Base-by-base conservation (phyloP, 1,140 invertebrate species). In the Camponotus pennsylvanicus region DNA sequence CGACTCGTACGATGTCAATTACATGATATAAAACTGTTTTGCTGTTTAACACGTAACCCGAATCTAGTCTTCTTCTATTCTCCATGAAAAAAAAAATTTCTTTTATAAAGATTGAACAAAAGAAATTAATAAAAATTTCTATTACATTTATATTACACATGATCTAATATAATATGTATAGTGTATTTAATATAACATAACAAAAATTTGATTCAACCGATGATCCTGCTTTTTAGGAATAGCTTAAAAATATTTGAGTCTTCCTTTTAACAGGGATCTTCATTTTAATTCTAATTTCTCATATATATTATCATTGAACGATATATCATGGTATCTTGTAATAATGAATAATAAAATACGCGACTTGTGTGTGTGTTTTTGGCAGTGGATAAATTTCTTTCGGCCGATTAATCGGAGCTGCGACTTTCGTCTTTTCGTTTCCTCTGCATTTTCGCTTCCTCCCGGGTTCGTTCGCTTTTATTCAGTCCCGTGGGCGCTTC, bases 391-490 rank as follows among this genome's bases (percentile, higher is more conserved):
- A 61, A 83, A 83, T 73, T 83, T 75, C 32, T 32, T 27, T 37
- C 55, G 27, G 9, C 11, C 34, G n/a, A 34, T 21, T 52, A 42
- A 59, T 40, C 71, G 8, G 71, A 42, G 37, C 52, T 21, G 21
- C 0, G 79, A 49, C 55, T 73, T 52, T 73, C 37, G 52, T 45
- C 27, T 45, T 78, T 78, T 70, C 69, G 55, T 18, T 34, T 49
- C 55, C 21, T 79, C 40, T 40, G 42, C 64, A 67, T 67, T 86
- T 40, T 82, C 61, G 40, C 59, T 5, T 78, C 63, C 37, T 45
- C 45, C 21, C 42, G 40, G 37, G 78, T 71, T 61, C 67, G 57
- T 83, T 77, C 82, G 82, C 73, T 85, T 85, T 77, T 85, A 85
- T 77, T 40, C 6, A 32, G 15, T 52, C 4, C 5, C 49, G 49